These are phyloP conservation scores for Prochilodus magdalenae DNA, from an alignment of 2,113 vertebrate species.

Conservation along the genomic window DNA sequence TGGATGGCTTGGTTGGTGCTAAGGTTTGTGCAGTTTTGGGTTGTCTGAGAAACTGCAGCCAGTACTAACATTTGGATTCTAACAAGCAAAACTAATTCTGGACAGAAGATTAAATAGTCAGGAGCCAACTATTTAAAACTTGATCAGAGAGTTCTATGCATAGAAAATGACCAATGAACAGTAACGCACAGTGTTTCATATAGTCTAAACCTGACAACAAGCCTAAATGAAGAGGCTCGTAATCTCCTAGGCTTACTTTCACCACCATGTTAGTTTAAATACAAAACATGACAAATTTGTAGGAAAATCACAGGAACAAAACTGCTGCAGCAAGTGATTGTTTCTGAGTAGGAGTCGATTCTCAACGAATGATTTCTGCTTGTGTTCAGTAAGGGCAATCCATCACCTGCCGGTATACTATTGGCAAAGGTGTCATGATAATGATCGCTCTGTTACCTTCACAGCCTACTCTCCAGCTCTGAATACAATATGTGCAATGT, in stretches of 20 bases:
- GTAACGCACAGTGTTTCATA: background rate
- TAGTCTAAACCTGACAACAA: background rate
- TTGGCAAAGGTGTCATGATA: slow-evolving; percentile 69
- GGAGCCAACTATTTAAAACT: too few relatives aligned
- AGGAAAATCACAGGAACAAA: slow-evolving; percentile 30
- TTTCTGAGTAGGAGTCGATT: slow-evolving; percentile 46
- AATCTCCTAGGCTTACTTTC: background rate
- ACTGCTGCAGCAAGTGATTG: slow-evolving; percentile 45
- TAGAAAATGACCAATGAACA: too few relatives aligned
- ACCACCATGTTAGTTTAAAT: background rate
- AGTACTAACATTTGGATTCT: too few relatives aligned
- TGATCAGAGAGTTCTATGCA: too few relatives aligned
- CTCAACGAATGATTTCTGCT: slow-evolving; percentile 50
- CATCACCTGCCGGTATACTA: slow-evolving; percentile 64
- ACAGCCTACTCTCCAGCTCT: slow-evolving; percentile 64
- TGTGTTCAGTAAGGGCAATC: slow-evolving; percentile 54
- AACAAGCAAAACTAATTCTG: too few relatives aligned
- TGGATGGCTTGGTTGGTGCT: too few relatives aligned
- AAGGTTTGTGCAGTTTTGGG: too few relatives aligned
- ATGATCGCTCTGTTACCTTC: slow-evolving; percentile 66
- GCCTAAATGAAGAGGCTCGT: background rate
- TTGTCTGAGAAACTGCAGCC: too few relatives aligned
- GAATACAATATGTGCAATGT: slow-evolving; percentile 27
- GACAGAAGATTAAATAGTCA: too few relatives aligned
- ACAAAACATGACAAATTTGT: slow-evolving; percentile 42